Evolutionary conservation across 2,113 vertebrate genomes (phyloP), one percentile per base, ranked within the genome.

Genomic region (Myrmecobius fasciatus): DNA sequence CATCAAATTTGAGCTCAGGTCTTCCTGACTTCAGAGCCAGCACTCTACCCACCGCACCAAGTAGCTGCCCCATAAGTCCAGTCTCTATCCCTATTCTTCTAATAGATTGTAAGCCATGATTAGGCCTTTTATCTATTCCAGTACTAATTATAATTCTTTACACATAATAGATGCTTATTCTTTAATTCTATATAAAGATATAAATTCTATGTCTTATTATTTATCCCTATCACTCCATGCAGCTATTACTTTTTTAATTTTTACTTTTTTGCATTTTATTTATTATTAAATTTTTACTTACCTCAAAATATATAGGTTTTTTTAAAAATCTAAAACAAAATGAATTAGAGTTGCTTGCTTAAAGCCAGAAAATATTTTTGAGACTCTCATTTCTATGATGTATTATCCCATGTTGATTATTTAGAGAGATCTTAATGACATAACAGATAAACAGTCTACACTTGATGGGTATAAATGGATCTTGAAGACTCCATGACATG

Each of bases 291-390:
- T 75, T 60, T 53, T 60, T 31, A 60, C 12, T 75, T n/a, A 14
- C 14, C 5, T 75, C 36, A 20, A 75, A n/a, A 67, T 67, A 67
- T n/a, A 51, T 51, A 51, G 49, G 20, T 60, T 83, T 52, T 53
- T 25, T 90, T 0, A 0, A 56, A 48, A 91, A 90, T 89, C 3
- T 22, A 89, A 90, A 94, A 36, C 12, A 89, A 60, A 94, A 94
- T 53, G 89, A 92, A 89, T 92, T 22, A 25, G 25, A 36, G 96
- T 1, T 53, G 12, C 56, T 96, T 95, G 52, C 92, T 96, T 95
- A 52, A 95, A 88, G 95, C 56, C 67, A 93, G 54, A 31, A 94
- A 95, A 47, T 49, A 92, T 89, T 91, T 95, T 95, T 4, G 51
- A 1, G 95, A 89, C 53, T 90, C 17, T 52, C 26, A 54, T 8